Evolutionary conservation across 2,797 vertebrate genomes (phyloP), one percentile per base, ranked within the genome.

Genomic region (Ceryle rudis): DNA sequence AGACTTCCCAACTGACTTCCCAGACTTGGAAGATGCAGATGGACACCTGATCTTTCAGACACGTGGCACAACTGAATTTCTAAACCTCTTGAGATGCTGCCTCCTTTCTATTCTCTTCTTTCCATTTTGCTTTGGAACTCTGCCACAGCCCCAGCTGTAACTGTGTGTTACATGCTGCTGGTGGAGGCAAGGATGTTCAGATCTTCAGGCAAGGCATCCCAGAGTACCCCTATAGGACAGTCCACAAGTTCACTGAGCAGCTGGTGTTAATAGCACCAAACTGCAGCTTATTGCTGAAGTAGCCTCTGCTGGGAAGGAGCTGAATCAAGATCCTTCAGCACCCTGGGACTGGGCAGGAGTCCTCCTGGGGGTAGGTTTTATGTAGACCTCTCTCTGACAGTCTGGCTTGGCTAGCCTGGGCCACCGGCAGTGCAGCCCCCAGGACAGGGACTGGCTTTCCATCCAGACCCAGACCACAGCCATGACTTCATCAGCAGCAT

Each of bases 261-360:
- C 37, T 69, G 29, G 29, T 62, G 13, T 35, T 73, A n/a, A 26
- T 41, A 28, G 37, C 11, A 46, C 35, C 54, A 47, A 73, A 58
- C 23, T 1, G 0, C 71, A 90, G 60, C 12, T 65, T 77, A 6
- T 6, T 49, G 14, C 42, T 72, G 37, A 31, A 33, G 28, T 10
- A 82, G 28, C 13, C 19, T 25, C 28, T 57, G 37, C 46, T 49
- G 54, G 31, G 22, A 65, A 61, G 61, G 25, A 72, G 28, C 31
- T 37, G 57, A 28, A 11, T 2, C 0, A 1, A 41, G 44, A 52
- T 35, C 8, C 23, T 33, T 42, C 10, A 8, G 21, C 46, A 35
- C 4, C 2, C 5, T 0, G 0, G 25, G 29, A 16, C 60, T 1
- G 0, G 16, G 8, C 25, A 51, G 62, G 18, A 23, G 20, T 64